Conservation (phyloP, 2,797 vertebrate species). For the Vipera latastei region DNA sequence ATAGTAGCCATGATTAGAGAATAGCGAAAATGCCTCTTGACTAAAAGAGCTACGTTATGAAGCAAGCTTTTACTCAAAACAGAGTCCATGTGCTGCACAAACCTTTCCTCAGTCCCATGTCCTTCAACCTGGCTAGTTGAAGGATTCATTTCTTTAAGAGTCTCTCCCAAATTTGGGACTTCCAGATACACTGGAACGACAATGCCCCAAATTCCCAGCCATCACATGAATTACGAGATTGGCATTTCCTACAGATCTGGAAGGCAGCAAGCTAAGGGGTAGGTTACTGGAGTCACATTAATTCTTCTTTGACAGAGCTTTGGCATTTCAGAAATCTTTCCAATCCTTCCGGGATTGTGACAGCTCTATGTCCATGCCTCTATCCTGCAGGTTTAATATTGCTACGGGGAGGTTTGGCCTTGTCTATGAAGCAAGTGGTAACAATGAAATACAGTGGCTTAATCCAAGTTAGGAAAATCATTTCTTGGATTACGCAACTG, state of each 20-base stretch:
- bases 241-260: neutral
- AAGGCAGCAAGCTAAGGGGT: neutral
- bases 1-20: neutral
- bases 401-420: neutral
- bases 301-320: neutral
- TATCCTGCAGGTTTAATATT: neutral
- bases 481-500: neutral
- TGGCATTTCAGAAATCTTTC: neutral
- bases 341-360: neutral
- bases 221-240: neutral
- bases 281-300: neutral
- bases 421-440: neutral
- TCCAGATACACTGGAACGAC: neutral
- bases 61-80: neutral
- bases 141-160: neutral
- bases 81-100: too few species aligned
- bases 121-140: neutral
- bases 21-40: too few species aligned
- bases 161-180: neutral
- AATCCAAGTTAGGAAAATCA: neutral
- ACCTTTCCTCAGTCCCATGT: neutral
- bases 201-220: neutral
- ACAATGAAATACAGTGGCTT: neutral
- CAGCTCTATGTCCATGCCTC: neutral
- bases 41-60: neutral